phyloP scores from a whole-genome alignment of 2,797 vertebrate genomes.

The Mastacembelus armatus region DNA sequence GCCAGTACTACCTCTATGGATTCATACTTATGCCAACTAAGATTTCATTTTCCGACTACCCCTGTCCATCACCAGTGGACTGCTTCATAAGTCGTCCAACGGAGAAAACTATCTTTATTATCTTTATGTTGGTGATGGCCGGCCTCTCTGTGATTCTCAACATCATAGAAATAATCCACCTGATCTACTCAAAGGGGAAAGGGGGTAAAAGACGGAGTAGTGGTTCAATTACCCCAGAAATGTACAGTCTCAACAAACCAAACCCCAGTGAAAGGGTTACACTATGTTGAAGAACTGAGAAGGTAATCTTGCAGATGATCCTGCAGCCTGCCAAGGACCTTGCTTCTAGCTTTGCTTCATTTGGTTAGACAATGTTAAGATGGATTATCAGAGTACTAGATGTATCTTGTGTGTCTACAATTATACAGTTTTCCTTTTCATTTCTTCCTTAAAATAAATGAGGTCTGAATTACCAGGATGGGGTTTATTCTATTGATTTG shows the following conservation, averaged over 20 bases:
- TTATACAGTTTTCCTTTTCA: no score
- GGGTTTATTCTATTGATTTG: no score
- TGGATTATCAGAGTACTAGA: not conserved
- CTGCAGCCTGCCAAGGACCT: not conserved
- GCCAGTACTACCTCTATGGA: conserved; percentile 91
- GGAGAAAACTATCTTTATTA: conserved; percentile 91
- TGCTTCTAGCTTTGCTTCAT: not conserved
- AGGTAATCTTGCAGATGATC: not conserved
- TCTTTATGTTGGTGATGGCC: conserved; percentile 91
- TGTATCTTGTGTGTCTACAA: no score
- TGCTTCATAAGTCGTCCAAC: conserved; percentile 94
- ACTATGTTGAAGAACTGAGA: conserved; percentile 18
- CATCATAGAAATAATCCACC: conserved; percentile 88
- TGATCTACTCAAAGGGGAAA: conserved; percentile 70
- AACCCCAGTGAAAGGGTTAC: not conserved
- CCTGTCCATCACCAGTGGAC: conserved; percentile 85
- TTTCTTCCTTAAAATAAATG: no score
- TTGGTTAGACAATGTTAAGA: not conserved
- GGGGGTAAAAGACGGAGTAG: conserved; percentile 29
- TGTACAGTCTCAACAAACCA: not conserved
- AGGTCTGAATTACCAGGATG: no score
- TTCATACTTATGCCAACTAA: conserved; percentile 84
- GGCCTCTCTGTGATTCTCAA: conserved; percentile 89
- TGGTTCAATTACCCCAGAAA: not conserved
- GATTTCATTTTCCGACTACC: conserved; percentile 83